Conservation (phyloP, 2,113 vertebrate species). For the Oostethus manadensis region DNA sequence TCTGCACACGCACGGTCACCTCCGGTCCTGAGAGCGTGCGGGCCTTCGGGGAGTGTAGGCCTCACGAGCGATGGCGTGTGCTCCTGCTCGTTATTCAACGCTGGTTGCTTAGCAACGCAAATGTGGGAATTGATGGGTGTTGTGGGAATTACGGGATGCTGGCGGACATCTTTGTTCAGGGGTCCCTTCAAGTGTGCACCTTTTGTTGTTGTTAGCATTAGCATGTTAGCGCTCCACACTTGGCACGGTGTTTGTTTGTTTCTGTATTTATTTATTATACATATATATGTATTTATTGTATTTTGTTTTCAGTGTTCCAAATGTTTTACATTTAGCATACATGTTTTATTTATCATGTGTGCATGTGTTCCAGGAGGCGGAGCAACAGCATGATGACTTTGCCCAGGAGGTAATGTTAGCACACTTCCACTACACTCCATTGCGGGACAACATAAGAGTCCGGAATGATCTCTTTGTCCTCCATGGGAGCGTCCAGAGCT, state of each 20-base stretch:
- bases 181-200: no score
- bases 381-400: no score
- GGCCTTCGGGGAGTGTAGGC: background rate
- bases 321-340: no score
- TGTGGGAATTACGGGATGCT: background rate
- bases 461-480: conserved; percentile 3
- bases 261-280: no score
- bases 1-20: background rate
- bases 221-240: no score
- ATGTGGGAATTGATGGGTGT: no score
- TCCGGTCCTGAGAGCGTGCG: background rate
- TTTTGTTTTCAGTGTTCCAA: no score
- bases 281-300: no score
- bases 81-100: no score
- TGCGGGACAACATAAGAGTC: background rate
- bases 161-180: no score
- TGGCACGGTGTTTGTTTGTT: no score
- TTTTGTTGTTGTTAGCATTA: no score
- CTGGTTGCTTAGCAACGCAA: background rate
- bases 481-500: background rate
- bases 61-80: background rate
- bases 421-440: background rate
- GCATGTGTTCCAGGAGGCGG: background rate
- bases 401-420: background rate
- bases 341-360: background rate